These are phyloP conservation scores for Tenthredo notha DNA, from an alignment of 2,888 invertebrate species.

Conservation along the genomic window DNA sequence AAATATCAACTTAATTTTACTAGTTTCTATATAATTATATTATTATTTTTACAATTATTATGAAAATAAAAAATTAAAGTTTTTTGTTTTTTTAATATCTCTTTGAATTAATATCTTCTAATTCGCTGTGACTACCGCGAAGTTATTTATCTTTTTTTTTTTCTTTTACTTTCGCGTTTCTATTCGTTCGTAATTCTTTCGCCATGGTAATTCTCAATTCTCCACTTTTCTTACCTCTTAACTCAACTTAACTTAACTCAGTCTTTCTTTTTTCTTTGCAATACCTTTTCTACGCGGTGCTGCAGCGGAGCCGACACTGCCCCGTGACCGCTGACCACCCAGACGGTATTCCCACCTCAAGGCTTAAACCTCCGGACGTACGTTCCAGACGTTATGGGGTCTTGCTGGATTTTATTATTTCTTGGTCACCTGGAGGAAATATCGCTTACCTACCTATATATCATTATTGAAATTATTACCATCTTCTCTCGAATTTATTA, in stretches of 20 bases:
- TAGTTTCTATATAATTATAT: not conserved
- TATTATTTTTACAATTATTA: not conserved
- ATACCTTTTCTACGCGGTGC: slow-evolving; percentile 39
- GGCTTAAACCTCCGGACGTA: slow-evolving; percentile 27
- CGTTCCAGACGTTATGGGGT: slow-evolving; percentile 49
- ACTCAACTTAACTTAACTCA: not conserved
- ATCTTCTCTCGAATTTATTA: not conserved
- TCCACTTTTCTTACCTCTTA: slow-evolving; percentile 17
- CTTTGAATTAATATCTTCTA: not conserved
- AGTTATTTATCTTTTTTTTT: not conserved
- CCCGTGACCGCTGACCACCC: slow-evolving; percentile 46
- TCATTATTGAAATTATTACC: not conserved
- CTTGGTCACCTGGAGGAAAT: not conserved
- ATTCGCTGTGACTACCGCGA: not conserved
- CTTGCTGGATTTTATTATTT: slow-evolving; percentile 6
- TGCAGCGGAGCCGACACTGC: not conserved
- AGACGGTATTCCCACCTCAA: slow-evolving; percentile 48
- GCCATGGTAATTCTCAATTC: not conserved
- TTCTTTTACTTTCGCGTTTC: not conserved
- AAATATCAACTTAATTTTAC: not conserved
- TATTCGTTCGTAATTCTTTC: slow-evolving; percentile 2
- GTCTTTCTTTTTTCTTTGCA: slow-evolving; percentile 29
- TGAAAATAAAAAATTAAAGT: not conserved
- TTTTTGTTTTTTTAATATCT: not conserved
- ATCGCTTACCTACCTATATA: not conserved